phyloP scores from a whole-genome alignment of 2,888 invertebrate species.

The Eilema caniola region DNA sequence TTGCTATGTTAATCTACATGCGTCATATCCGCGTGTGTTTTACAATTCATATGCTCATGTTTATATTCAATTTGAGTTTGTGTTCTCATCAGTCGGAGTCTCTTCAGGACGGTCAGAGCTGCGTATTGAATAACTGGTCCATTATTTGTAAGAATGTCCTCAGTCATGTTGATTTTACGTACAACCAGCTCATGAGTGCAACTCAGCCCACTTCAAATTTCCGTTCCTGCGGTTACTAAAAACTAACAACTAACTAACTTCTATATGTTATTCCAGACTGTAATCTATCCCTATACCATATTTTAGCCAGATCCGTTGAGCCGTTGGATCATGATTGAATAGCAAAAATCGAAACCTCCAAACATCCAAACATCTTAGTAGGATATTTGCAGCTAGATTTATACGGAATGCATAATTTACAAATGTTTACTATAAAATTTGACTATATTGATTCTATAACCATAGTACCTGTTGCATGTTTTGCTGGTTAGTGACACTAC shows the following conservation, averaged over 20 bases:
- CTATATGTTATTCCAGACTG: too few relatives aligned
- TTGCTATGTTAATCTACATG: not conserved
- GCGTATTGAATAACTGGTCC: not conserved
- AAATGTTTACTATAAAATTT: not conserved
- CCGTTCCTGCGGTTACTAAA: too few relatives aligned
- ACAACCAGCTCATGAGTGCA: too few relatives aligned
- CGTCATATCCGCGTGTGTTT: not conserved
- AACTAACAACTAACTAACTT: too few relatives aligned
- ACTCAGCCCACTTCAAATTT: too few relatives aligned
- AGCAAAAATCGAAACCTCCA: too few relatives aligned
- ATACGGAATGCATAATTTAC: not conserved
- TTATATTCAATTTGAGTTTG: not conserved
- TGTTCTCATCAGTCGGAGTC: not conserved
- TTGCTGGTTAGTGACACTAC: not conserved
- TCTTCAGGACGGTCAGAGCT: not conserved
- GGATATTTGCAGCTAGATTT: too few relatives aligned
- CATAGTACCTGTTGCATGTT: not conserved
- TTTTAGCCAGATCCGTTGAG: too few relatives aligned
- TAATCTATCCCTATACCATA: too few relatives aligned
- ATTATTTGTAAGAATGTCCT: too few relatives aligned
- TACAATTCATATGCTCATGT: not conserved
- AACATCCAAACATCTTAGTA: too few relatives aligned
- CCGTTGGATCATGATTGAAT: too few relatives aligned
- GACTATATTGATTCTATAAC: slow-evolving; percentile 1
- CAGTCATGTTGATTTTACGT: not conserved